Evolutionary conservation across 2,888 invertebrate genomes (phyloP).

Genomic region (Leptopilina drosophilae): DNA sequence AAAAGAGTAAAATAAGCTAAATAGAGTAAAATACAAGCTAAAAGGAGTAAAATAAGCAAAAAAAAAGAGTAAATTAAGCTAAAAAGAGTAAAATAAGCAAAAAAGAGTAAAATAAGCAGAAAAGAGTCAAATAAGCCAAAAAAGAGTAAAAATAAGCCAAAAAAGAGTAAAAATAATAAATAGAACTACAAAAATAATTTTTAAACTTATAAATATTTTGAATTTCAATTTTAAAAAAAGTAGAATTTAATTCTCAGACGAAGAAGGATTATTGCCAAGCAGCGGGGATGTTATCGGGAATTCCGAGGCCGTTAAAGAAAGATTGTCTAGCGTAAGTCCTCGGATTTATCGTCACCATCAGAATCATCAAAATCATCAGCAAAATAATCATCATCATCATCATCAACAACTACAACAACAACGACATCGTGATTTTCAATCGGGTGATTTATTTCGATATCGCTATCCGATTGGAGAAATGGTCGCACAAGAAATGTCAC

Average conservation of each 20-base stretch:
- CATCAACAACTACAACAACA: constrained; percentile 30
- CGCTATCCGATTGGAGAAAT: constrained; percentile 62
- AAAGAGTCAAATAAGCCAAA: too few relatives aligned
- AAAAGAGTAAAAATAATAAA: too few relatives aligned
- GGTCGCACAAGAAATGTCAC: constrained; percentile 72
- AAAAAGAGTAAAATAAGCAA: too few relatives aligned
- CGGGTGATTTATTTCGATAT: constrained; percentile 60
- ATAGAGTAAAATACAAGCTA: too few relatives aligned
- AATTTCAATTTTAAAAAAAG: not conserved
- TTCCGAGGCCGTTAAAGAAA: constrained; percentile 48
- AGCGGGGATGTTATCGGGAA: constrained; percentile 59
- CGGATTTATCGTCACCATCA: constrained; percentile 48
- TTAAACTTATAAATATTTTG: constrained; percentile 13
- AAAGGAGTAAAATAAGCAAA: too few relatives aligned
- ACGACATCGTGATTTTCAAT: constrained; percentile 52
- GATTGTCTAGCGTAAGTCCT: constrained; percentile 52
- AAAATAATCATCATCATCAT: too few relatives aligned
- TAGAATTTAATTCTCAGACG: constrained; percentile 44
- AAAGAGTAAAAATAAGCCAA: too few relatives aligned
- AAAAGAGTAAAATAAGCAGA: too few relatives aligned
- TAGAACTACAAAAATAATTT: not conserved
- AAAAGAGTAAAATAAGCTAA: too few relatives aligned
- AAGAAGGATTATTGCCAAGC: constrained; percentile 59
- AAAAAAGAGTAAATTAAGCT: too few relatives aligned
- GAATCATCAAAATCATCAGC: constrained; percentile 47